Base-by-base conservation (phyloP, 2,888 invertebrate species). In the Melangyna quadrimaculata region DNA sequence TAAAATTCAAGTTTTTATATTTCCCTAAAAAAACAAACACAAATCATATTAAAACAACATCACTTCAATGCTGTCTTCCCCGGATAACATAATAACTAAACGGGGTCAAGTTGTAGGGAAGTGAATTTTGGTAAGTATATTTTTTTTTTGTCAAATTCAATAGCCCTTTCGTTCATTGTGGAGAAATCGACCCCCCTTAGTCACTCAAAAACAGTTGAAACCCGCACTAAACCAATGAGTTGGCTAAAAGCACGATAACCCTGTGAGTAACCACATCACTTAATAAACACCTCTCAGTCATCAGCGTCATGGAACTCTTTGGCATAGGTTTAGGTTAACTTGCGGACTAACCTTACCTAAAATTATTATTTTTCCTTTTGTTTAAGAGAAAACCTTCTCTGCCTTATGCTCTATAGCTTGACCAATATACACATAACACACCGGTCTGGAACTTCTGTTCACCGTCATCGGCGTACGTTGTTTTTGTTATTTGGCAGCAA, bases 161-260 rank as follows among this genome's bases (percentile, higher is more conserved):
- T 77, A 61, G 59, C 27, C 14, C 45, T 51, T 45, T 17, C 22
- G 37, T 17, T 51, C 61, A 51, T 22, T 48, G 22, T 22, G 45
- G 14, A 51, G 35, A 22, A 57, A 22, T 35, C 57, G 51, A 29
- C 37, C 40, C 32, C 29, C 14, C 2, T 5, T 4, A 57, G 32
- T 32, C 43, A 27, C 14, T 32, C 32, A 8, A 24, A 24, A 65
- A 17, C 32, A 29, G 37, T 59, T 59, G 37, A 71, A 57, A 57
- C 19, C 35, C 24, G n/a, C n/a, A 51, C 40, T n/a, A 57, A 55
- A 37, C 12, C 32, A 51, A 43, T 59, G 73, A 37, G 40, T 53
- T 75, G 71, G 51, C 29, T 63, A 74, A 83, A 82, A 78, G 83
- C 83, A 78, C 83, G 78, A 78, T 74, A 78, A 78, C 83, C 70